Conservation (phyloP, 2,888 invertebrate genomes). For the Trachelus iudaicus region DNA sequence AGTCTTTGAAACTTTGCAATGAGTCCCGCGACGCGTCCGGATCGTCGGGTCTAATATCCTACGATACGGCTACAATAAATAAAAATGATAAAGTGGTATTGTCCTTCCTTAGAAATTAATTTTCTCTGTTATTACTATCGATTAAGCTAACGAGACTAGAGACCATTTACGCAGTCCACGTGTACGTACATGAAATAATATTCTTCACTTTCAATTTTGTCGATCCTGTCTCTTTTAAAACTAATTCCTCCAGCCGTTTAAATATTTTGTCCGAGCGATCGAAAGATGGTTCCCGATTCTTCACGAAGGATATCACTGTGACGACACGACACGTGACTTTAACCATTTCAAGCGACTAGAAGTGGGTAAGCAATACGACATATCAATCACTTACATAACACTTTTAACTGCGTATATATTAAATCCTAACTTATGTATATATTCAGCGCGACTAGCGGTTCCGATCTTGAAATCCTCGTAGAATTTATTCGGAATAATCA, state of each 20-base stretch:
- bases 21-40: not conserved
- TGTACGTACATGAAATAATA: not conserved
- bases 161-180: not conserved
- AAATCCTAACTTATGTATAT: constrained; percentile 17
- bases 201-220: not conserved
- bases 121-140: constrained; percentile 4
- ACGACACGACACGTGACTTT: not conserved
- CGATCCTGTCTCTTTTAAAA: not conserved
- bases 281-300: not conserved
- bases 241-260: not conserved
- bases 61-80: constrained; percentile 32
- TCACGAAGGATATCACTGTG: not conserved
- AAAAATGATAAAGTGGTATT: constrained; percentile 54
- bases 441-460: constrained; percentile 11
- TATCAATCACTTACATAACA: constrained; percentile 6
- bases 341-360: constrained; percentile 7
- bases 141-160: not conserved
- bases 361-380: constrained; percentile 7
- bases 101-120: constrained; percentile 57
- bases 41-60: constrained; percentile 13
- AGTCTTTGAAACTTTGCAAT: constrained; percentile 22
- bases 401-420: constrained; percentile 16
- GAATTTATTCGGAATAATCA: constrained; percentile 68
- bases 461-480: not conserved
- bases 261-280: not conserved